A percentile compares a stretch with the other conserved stretches of the same genome.
phyloP scores from a whole-genome alignment of 1,140 invertebrate species.

The Brachionus plicatilis region DNA sequence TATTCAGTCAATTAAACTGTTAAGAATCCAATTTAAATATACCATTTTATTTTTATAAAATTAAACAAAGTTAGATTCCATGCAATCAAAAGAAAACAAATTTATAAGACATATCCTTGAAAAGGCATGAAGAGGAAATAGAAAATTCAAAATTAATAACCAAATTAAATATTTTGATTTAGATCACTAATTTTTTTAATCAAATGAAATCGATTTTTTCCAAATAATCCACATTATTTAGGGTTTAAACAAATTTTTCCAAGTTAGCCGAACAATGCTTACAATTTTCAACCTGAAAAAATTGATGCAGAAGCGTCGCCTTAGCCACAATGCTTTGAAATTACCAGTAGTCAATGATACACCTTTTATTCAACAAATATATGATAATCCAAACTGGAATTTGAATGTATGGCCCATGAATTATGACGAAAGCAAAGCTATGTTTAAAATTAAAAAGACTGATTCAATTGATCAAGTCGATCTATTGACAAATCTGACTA shows the following conservation, averaged over 20 bases:
- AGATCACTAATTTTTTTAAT: background rate
- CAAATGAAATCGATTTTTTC: slow-evolving; percentile 12
- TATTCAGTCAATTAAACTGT: background rate
- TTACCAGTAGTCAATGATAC: background rate
- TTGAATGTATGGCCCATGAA: background rate
- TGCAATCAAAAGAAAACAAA: background rate
- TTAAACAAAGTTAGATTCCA: background rate
- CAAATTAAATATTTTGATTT: background rate
- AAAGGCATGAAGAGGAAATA: background rate
- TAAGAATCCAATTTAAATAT: background rate
- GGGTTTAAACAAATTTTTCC: background rate
- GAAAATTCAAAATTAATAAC: background rate
- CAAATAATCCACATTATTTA: background rate
- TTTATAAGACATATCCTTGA: background rate
- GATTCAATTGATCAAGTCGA: background rate
- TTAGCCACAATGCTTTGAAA: background rate
- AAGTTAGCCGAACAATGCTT: background rate
- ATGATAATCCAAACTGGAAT: background rate
- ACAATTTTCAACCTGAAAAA: slow-evolving; percentile 20
- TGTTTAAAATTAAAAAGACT: background rate
- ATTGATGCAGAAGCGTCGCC: background rate
- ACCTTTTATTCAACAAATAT: background rate
- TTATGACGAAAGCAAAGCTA: background rate
- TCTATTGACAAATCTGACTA: background rate
- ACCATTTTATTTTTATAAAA: background rate